Conservation (phyloP, 2,888 invertebrate genomes). For the Parasteatoda lunata region DNA sequence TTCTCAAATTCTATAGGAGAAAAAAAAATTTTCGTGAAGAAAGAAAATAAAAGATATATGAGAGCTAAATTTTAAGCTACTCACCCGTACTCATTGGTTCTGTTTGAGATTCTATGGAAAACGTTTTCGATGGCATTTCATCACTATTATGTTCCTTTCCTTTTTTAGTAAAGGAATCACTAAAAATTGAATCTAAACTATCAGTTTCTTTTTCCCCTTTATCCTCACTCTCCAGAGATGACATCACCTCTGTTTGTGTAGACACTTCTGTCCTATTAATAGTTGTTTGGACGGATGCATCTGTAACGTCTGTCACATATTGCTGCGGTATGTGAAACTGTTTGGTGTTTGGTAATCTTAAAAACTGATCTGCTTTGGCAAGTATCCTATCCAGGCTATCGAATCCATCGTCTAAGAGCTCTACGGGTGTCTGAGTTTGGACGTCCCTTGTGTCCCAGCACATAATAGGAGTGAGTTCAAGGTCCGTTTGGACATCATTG, state of each 20-base stretch:
- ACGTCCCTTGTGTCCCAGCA: conserved; percentile 62
- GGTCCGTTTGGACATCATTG: conserved; percentile 40
- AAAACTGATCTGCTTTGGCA: conserved; percentile 55
- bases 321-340: background rate
- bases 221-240: background rate
- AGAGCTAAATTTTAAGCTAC: background rate
- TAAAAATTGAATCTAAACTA: conserved; percentile 40
- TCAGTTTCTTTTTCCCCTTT: conserved; percentile 14
- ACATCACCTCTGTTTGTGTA: conserved; percentile 47
- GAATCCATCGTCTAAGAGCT: conserved; percentile 34
- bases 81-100: conserved; percentile 68
- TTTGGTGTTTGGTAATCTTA: conserved; percentile 12
- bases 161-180: conserved; percentile 5
- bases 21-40: too few species aligned
- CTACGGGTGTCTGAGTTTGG: conserved; percentile 62
- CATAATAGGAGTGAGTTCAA: conserved; percentile 45
- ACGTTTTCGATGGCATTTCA: conserved; percentile 8
- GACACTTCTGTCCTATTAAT: conserved; percentile 37
- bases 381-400: conserved; percentile 59
- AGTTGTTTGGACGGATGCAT: conserved; percentile 52
- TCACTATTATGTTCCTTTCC: background rate
- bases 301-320: conserved; percentile 1
- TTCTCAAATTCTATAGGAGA: too few species aligned
- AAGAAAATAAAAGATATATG: background rate
- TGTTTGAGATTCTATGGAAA: conserved; percentile 69